A percentile compares a stretch with the other conserved stretches of the same genome.
phyloP scores from a whole-genome alignment of 2,888 invertebrate species.

The Diarsia mendica region DNA sequence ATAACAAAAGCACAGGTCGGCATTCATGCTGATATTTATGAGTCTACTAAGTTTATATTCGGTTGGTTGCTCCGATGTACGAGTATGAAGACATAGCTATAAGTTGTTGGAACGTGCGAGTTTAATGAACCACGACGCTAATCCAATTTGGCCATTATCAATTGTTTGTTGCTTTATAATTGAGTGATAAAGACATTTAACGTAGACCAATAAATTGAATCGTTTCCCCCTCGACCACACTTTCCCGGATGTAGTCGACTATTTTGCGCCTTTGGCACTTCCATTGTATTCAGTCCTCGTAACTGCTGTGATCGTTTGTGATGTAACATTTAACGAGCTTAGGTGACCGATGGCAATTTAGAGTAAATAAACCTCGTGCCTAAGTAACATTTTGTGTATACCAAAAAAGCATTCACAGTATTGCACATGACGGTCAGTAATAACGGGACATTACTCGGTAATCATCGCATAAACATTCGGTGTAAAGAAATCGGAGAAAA shows the following conservation, averaged over 20 bases:
- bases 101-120: constrained; percentile 48
- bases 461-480: constrained; percentile 40
- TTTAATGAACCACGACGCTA: constrained; percentile 55
- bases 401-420: constrained; percentile 42
- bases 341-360: constrained; percentile 69
- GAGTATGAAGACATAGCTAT: constrained; percentile 36
- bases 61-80: constrained; percentile 54
- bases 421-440: constrained; percentile 35
- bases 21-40: constrained; percentile 75
- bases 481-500: constrained; percentile 31
- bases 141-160: constrained; percentile 48
- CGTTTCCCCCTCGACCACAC: constrained; percentile 73
- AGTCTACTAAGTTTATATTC: constrained; percentile 62
- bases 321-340: constrained; percentile 76
- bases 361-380: constrained; percentile 63
- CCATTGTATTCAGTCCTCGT: constrained; percentile 76
- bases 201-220: constrained; percentile 69
- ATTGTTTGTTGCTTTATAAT: constrained; percentile 63
- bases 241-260: constrained; percentile 82
- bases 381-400: constrained; percentile 40
- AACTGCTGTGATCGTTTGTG: constrained; percentile 72
- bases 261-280: constrained; percentile 76
- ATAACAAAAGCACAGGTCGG: constrained; percentile 74
- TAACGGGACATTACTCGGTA: constrained; percentile 43
- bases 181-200: constrained; percentile 63